Base-by-base conservation (phyloP, 1,140 invertebrate species). In the Samia ricini region DNA sequence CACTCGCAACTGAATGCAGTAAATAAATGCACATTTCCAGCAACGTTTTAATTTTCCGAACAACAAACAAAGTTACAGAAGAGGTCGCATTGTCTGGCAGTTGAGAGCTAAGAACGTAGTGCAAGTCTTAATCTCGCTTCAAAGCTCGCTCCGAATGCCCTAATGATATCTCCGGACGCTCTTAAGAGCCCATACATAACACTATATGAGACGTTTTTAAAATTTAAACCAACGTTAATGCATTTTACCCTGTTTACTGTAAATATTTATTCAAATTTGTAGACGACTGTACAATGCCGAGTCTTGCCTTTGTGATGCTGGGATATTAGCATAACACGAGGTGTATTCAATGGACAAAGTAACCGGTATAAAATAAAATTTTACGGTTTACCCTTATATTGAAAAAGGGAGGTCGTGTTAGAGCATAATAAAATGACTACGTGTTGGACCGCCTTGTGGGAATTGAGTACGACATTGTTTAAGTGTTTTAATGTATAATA, bases 231-330 rank as follows among this genome's bases (percentile, higher is more conserved):
- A 83, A 85, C 83, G 70, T 76, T 89, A 88, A 89, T 88, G 87
- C 74, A 81, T 86, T 85, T 76, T 75, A 67, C 77, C 75, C 79
- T 81, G 85, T 84, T 87, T 85, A 84, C 80, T 82, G 85, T 85
- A 85, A 82, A 86, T 88, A 84, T 79, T 87, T 89, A 89, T 89
- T 87, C 80, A 89, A 88, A 89, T 86, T 83, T 87, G 81, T 85
- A 79, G 81, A 69, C 68, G 76, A 75, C 64, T 72, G 56, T 64
- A 85, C 83, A 83, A 83, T 81, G 76, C 78, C 61, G 76, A 66
- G 60, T 77, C 76, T 62, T 56, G 76, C 72, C 74, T 79, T 86
- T 88, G 79, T 81, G 76, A 82, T 68, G 65, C 61, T 69, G 29
- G 36, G 48, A 71, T 74, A 87, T 87, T 85, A 85, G 77, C 82